These are phyloP conservation scores for Semaprochilodus insignis DNA, from an alignment of 2,797 vertebrate species.

Conservation along the genomic window DNA sequence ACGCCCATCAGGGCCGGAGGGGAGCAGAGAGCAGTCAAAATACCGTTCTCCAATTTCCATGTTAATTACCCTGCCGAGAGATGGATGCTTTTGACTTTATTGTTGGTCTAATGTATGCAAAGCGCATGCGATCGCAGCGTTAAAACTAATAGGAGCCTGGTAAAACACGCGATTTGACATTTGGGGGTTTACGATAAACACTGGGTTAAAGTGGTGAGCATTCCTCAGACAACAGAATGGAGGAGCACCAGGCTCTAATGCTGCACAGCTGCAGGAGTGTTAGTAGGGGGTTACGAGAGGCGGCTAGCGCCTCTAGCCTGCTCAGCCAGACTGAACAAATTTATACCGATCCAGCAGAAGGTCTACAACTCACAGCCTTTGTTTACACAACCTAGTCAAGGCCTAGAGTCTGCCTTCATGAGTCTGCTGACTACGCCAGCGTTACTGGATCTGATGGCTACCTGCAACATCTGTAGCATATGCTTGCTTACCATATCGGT, in stretches of 20 bases:
- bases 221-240: conserved; percentile 10
- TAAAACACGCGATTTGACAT: conserved; percentile 51
- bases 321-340: conserved; percentile 23
- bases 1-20: conserved; percentile 67
- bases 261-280: conserved; percentile 44
- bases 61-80: conserved; percentile 75
- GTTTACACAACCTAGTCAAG: conserved; percentile 19
- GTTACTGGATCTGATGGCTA: background rate
- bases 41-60: conserved; percentile 79
- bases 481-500: background rate
- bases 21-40: conserved; percentile 65
- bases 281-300: conserved; percentile 9
- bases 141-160: conserved; percentile 54
- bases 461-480: background rate
- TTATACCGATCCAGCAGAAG: conserved; percentile 10
- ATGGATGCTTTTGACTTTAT: conserved; percentile 76
- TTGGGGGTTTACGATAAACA: conserved; percentile 54
- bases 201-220: conserved; percentile 50
- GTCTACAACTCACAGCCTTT: background rate
- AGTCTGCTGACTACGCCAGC: too few species aligned
- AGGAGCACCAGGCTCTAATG: conserved; percentile 14
- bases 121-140: conserved; percentile 54
- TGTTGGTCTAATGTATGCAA: conserved; percentile 67
- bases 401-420: background rate
- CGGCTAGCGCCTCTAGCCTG: conserved; percentile 1